Base-by-base conservation (phyloP, 1,140 invertebrate genomes). In the Daktulosphaira vitifoliae region DNA sequence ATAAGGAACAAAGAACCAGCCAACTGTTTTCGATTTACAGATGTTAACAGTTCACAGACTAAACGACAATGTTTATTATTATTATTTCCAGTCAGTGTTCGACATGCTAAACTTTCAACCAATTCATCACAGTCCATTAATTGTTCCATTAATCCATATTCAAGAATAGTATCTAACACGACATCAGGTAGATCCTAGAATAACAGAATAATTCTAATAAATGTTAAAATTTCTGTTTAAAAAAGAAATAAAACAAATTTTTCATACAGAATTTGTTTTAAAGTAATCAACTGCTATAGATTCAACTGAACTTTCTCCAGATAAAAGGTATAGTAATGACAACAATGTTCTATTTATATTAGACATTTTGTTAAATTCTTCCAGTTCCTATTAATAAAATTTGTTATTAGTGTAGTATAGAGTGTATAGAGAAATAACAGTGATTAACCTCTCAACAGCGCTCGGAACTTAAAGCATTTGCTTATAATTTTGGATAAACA, bases 231-330 rank as follows among this genome's bases (percentile, higher is more conserved):
- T n/a, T n/a, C n/a, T n/a, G n/a, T n/a, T n/a, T n/a, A n/a, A n/a
- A n/a, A n/a, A n/a, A n/a, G n/a, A n/a, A n/a, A n/a, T n/a, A n/a
- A n/a, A n/a, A n/a, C n/a, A n/a, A n/a, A n/a, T n/a, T n/a, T n/a
- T n/a, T n/a, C 56, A 46, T 33, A 62, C 56, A 22, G 26, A 16
- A 2, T 46, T 48, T 46, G 56, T 29, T 62, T 62, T 3, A 29
- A 62, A 62, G 29, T 48, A 33, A 62, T 42, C 46, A 26, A 48
- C 44, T 3, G 56, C 56, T 15, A 15, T 9, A 46, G 56, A 13
- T 48, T 62, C 56, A 26, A 62, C 42, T 29, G 56, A n/a, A 62
- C 42, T 62, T 18, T 62, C 56, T 6, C 56, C 56, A 62, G 42
- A 62, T 62, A 62, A 15, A 46, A 62, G 46, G 46, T 62, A 62